Percentiles rank a stretch among this genome's conserved stretches.
These are phyloP conservation scores for Pararge aegeria DNA, from an alignment of 1,140 invertebrate species.

Conservation along the genomic window DNA sequence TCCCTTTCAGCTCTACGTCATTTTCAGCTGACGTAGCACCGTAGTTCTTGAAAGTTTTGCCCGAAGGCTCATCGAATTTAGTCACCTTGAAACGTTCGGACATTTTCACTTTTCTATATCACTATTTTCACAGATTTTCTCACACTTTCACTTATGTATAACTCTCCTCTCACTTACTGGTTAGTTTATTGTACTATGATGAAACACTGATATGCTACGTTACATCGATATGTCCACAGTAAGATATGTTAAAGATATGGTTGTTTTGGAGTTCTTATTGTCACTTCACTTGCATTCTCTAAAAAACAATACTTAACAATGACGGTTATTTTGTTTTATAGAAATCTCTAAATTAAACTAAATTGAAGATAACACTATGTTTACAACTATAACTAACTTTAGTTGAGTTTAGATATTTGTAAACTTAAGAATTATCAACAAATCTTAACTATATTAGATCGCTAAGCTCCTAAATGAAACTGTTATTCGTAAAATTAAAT, in stretches of 20 bases:
- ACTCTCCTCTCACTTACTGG: constrained; percentile 4
- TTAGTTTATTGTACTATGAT: constrained; percentile 6
- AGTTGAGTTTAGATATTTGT: too few relatives aligned
- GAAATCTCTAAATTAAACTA: too few relatives aligned
- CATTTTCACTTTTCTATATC: constrained; percentile 53
- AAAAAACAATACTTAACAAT: too few relatives aligned
- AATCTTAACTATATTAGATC: background rate
- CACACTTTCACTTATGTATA: constrained; percentile 18
- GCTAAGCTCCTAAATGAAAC: background rate
- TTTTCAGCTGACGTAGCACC: constrained; percentile 71
- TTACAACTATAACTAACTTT: too few relatives aligned
- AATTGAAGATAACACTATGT: too few relatives aligned
- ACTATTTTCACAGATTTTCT: constrained; percentile 13
- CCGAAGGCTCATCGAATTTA: constrained; percentile 71
- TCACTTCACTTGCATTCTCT: background rate
- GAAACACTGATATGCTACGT: constrained; percentile 17
- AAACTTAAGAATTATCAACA: too few relatives aligned
- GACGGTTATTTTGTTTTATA: too few relatives aligned
- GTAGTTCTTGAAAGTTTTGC: constrained; percentile 76
- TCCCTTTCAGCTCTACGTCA: constrained; percentile 66
- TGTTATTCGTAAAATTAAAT: too few relatives aligned
- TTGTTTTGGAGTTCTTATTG: background rate
- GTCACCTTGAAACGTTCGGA: constrained; percentile 79
- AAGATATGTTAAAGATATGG: constrained; percentile 24
- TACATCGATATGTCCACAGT: constrained; percentile 20